Base-by-base conservation (phyloP, 2,797 vertebrate genomes). In the Poeciliopsis gracilis region DNA sequence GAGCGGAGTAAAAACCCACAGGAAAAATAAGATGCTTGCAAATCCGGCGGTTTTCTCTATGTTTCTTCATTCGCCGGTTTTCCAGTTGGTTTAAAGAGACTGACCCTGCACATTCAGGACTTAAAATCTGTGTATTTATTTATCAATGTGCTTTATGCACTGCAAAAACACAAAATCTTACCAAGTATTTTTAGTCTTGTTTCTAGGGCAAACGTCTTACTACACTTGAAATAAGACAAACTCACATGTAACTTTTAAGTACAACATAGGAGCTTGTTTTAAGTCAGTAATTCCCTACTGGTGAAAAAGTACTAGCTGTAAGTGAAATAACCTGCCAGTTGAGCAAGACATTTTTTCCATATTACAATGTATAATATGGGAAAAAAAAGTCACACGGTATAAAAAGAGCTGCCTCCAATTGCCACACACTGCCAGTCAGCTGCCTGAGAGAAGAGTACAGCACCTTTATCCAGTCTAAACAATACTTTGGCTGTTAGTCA, bases 1-100 rank as follows among this genome's bases (percentile, higher is more conserved):
- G 76, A 70, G 78, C 15, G 41, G 76, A 79, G 80, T 80, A 82
- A 84, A 82, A 78, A 61, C 78, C 80, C 47, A 46, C 66, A 74
- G 78, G 75, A 63, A 8, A 71, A 57, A 18, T 38, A 77, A 77
- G 46, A 81, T 9, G 38, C 30, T 45, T 41, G 55, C 47, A 28
- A 36, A 46, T 75, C 59, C 49, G n/a, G 28, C 61, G 63, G 55
- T 72, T 38, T 73, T 23, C 28, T 0, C 15, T 16, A 25, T 79
- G 78, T 47, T 47, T 69, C 38, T 7, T 46, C 75, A 69, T 69
- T 72, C 61, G 10, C 67, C 4, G 12, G 5, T n/a, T 66, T 33
- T 61, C 69, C 20, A 5, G 13, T 53, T 73, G 36, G 16, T 73
- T 82, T 76, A 81, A 81, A 63, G 73, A 53, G 33, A 5, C 69